Percentiles rank a stretch among this genome's conserved stretches.
Evolutionary conservation across 2,888 invertebrate genomes (phyloP).

Genomic region (Protodeltote pygarga): DNA sequence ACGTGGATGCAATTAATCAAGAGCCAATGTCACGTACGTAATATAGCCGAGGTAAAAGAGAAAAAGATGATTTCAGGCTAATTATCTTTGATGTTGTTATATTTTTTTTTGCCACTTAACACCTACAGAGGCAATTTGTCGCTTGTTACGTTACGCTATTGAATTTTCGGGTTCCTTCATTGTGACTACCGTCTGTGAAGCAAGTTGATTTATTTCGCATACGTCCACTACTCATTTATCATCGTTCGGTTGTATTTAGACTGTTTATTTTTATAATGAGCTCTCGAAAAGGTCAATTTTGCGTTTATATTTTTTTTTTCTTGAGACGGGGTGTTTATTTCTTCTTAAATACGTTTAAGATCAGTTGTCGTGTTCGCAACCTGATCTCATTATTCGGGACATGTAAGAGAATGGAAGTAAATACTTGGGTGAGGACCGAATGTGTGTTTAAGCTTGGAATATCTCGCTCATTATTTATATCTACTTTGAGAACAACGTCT

Average conservation of each 20-base stretch:
- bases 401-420: constrained; percentile 23
- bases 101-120: constrained; percentile 79
- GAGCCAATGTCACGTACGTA: constrained; percentile 80
- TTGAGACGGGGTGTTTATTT: constrained; percentile 36
- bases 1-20: constrained; percentile 83
- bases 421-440: background rate
- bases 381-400: constrained; percentile 44
- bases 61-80: constrained; percentile 83
- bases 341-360: constrained; percentile 47
- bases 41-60: constrained; percentile 77
- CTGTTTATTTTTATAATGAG: constrained; percentile 68
- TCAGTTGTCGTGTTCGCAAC: constrained; percentile 41
- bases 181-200: constrained; percentile 48
- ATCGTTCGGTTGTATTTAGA: constrained; percentile 64
- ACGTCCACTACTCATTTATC: constrained; percentile 61
- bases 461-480: constrained; percentile 37
- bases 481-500: too few species aligned
- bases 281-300: constrained; percentile 52
- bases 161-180: constrained; percentile 52
- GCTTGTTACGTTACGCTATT: constrained; percentile 67
- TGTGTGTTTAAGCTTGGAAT: constrained; percentile 14
- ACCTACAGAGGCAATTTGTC: constrained; percentile 74
- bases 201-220: constrained; percentile 61
- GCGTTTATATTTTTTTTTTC: constrained; percentile 36
- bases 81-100: constrained; percentile 76